phyloP scores from a whole-genome alignment of 1,140 invertebrate genomes.

The Habropoda laboriosa region DNA sequence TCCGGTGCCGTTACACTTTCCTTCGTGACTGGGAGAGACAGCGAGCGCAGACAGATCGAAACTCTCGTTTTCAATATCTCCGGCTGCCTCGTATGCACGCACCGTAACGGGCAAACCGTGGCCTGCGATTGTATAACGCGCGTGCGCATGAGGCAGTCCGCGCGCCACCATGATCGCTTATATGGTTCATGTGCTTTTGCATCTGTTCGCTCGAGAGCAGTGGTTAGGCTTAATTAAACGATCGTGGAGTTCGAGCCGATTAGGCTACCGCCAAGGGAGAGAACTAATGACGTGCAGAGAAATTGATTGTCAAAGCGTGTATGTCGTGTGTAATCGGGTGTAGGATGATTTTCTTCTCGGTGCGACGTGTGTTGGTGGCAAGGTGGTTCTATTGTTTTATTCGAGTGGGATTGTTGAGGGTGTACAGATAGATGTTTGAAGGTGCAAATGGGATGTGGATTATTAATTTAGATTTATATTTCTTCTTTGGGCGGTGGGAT shows the following conservation, averaged over 20 bases:
- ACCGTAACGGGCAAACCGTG: constrained; percentile 49
- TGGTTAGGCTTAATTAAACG: constrained; percentile 25
- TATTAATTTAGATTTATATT: too few relatives aligned
- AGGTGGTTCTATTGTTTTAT: too few relatives aligned
- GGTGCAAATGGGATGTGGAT: too few relatives aligned
- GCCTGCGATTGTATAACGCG: constrained; percentile 49
- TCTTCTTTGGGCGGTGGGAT: too few relatives aligned
- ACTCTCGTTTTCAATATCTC: constrained; percentile 77
- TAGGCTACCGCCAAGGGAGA: background rate
- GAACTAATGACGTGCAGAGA: background rate
- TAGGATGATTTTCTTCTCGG: too few relatives aligned
- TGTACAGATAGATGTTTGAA: too few relatives aligned
- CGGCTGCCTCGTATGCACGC: constrained; percentile 45
- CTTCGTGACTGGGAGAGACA: constrained; percentile 44
- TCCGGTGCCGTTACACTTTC: constrained; percentile 74
- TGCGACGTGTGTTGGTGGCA: too few relatives aligned
- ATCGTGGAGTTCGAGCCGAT: background rate
- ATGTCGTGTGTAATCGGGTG: too few relatives aligned
- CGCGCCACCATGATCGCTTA: too few relatives aligned
- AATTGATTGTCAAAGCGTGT: background rate
- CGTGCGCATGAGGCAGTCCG: too few relatives aligned
- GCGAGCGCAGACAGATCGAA: constrained; percentile 36
- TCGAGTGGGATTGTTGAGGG: too few relatives aligned
- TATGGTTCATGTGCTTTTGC: constrained; percentile 34
- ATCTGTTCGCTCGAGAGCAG: constrained; percentile 13